These are phyloP conservation scores for Deilephila elpenor DNA, from an alignment of 2,888 invertebrate species.

Conservation along the genomic window DNA sequence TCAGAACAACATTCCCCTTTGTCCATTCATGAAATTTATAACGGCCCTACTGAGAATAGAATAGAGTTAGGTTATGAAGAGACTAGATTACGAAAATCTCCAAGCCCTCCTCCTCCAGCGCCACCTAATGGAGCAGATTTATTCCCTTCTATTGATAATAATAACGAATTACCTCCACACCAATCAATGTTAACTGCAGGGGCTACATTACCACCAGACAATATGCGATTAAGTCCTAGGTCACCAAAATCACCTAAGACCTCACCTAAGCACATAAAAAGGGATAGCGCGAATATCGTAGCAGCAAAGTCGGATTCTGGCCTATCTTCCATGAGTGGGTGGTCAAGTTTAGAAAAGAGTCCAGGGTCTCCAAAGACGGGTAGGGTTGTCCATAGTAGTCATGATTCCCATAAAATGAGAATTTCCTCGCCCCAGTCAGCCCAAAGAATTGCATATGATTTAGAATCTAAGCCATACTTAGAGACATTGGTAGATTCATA, in stretches of 20 bases:
- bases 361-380: constrained; percentile 91
- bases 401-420: constrained; percentile 75
- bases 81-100: constrained; percentile 80
- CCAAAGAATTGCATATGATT: constrained; percentile 72
- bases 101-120: constrained; percentile 93
- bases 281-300: constrained; percentile 86
- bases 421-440: constrained; percentile 71
- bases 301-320: constrained; percentile 94
- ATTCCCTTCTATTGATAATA: constrained; percentile 77
- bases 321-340: constrained; percentile 93
- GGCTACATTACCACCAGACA: constrained; percentile 65
- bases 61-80: constrained; percentile 80
- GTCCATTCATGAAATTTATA: constrained; percentile 87
- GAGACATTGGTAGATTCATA: constrained; percentile 85
- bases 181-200: constrained; percentile 68
- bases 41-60: constrained; percentile 78
- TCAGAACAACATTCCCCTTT: constrained; percentile 86
- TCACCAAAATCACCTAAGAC: constrained; percentile 90
- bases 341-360: constrained; percentile 94
- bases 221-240: constrained; percentile 86
- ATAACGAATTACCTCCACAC: constrained; percentile 60
- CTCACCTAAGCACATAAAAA: constrained; percentile 88
- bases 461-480: constrained; percentile 77
- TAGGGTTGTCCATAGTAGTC: constrained; percentile 66
- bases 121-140: constrained; percentile 87